Evolutionary conservation across 1,140 invertebrate genomes (phyloP).

Genomic region (Neodiprion pinetum): DNA sequence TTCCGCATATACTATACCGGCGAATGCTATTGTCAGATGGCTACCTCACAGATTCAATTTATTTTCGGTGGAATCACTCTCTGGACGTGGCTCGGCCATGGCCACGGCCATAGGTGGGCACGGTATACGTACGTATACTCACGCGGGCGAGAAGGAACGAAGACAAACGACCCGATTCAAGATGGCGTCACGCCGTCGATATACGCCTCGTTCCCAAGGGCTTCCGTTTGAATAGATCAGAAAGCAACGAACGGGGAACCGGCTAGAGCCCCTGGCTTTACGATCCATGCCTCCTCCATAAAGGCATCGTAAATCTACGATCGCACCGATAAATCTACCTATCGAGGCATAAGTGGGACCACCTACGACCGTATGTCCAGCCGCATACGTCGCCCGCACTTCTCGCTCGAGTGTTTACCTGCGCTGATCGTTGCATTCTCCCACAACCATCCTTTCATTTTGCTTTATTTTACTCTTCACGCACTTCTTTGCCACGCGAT

Average conservation of each 20-base stretch:
- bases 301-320: constrained; percentile 5
- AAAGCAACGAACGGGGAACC: not conserved
- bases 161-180: constrained; percentile 4
- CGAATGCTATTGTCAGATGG: not conserved
- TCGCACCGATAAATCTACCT: constrained; percentile 7
- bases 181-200: not conserved
- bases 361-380: not conserved
- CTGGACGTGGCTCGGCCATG: not conserved
- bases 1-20: not conserved
- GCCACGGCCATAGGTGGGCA: not conserved
- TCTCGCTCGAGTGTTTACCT: no score
- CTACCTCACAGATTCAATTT: not conserved
- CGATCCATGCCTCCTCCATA: constrained; percentile 1
- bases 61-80: not conserved
- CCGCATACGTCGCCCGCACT: no score
- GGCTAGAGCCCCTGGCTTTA: not conserved
- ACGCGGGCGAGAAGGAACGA: not conserved
- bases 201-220: not conserved
- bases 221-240: constrained; percentile 3
- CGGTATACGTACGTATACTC: not conserved
- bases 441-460: no score
- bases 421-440: no score
- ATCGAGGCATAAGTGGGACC: not conserved
- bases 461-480: no score
- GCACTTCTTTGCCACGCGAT: no score